Evolutionary conservation across 1,140 invertebrate genomes (phyloP).

Genomic region (Linepithema humile): DNA sequence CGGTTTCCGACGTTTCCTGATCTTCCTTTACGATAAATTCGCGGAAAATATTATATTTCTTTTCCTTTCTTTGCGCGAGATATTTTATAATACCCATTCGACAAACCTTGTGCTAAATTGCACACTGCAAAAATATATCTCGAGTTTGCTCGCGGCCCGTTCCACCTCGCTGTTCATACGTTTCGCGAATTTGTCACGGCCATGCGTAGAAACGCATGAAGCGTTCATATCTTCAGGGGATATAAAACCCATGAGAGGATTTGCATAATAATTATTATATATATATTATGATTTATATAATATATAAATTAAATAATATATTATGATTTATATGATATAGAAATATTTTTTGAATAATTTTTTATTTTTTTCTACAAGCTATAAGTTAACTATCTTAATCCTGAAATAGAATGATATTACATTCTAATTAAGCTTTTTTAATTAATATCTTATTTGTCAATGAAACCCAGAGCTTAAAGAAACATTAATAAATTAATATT

Average conservation of each 20-base stretch:
- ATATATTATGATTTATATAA: too few relatives aligned
- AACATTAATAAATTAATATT: too few relatives aligned
- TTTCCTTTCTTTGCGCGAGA: background rate
- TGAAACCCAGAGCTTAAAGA: too few relatives aligned
- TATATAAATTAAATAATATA: too few relatives aligned
- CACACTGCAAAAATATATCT: background rate
- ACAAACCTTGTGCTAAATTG: constrained; percentile 1
- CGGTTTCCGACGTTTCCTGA: background rate
- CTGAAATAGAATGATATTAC: too few relatives aligned
- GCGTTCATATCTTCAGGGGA: background rate
- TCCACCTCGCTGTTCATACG: background rate
- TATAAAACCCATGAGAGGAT: background rate
- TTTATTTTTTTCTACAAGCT: too few relatives aligned
- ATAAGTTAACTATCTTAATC: too few relatives aligned
- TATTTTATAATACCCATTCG: background rate
- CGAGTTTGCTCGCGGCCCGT: background rate
- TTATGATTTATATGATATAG: too few relatives aligned
- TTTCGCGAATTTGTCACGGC: constrained; percentile 33
- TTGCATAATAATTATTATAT: background rate
- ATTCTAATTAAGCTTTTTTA: too few relatives aligned
- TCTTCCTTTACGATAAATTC: background rate
- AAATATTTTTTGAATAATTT: too few relatives aligned
- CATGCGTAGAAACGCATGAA: background rate
- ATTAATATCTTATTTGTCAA: too few relatives aligned
- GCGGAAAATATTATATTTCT: background rate